phyloP scores from a whole-genome alignment of 2,797 vertebrate species.

The Linurgus olivaceus region DNA sequence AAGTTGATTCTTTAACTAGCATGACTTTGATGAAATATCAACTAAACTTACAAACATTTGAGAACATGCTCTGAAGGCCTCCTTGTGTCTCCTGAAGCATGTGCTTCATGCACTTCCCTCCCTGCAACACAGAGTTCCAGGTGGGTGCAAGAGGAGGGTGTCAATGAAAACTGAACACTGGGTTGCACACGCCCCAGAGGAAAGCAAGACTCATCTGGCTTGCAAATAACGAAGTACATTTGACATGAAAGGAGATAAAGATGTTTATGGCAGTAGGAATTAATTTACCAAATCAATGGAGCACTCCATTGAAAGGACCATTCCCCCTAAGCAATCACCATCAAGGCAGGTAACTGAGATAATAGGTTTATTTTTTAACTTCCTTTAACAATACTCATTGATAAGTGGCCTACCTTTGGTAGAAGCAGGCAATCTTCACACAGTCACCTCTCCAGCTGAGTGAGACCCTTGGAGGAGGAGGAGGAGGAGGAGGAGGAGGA shows the following conservation, averaged over 20 bases:
- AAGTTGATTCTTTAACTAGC: background rate
- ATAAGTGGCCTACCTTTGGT: background rate
- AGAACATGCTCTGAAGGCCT: background rate
- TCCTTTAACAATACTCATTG: background rate
- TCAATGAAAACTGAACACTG: background rate
- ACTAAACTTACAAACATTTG: background rate
- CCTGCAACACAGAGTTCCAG: accelerated
- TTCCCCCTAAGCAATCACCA: background rate
- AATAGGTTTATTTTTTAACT: background rate
- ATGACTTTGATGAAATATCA: background rate
- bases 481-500: background rate
- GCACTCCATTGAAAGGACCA: background rate
- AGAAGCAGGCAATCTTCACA: background rate
- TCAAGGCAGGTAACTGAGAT: background rate
- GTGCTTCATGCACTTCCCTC: accelerated
- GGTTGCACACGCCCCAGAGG: background rate
- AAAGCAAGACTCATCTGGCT: background rate
- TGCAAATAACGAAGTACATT: background rate
- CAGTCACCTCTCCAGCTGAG: background rate
- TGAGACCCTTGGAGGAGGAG: background rate
- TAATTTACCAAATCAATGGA: background rate
- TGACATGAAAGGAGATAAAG: background rate
- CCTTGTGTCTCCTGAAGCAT: accelerated
- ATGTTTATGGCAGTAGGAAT: background rate
- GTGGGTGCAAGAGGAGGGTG: accelerated